phyloP scores from a whole-genome alignment of 2,113 vertebrate species.

The Mobula hypostoma region DNA sequence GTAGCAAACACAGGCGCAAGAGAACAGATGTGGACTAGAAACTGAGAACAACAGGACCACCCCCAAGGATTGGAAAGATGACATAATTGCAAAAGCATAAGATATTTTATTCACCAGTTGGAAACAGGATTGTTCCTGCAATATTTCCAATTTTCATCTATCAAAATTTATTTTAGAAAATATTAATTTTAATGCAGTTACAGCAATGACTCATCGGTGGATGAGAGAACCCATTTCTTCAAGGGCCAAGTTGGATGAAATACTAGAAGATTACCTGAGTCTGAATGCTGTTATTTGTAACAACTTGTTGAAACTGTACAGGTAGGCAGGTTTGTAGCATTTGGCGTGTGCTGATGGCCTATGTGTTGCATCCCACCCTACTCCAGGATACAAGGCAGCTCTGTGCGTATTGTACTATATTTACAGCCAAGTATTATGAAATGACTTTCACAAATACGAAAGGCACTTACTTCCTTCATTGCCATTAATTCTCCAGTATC shows the following conservation, averaged over 20 bases:
- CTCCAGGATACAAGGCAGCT: neutral
- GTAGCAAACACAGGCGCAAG: neutral
- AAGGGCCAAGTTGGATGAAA: neutral
- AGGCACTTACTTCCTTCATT: slow-evolving; percentile 88
- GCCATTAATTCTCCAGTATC: slow-evolving; percentile 98
- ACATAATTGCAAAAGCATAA: neutral
- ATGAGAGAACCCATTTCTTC: neutral
- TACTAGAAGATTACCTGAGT: neutral
- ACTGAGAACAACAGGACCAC: neutral
- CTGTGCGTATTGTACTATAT: neutral
- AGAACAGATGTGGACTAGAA: neutral
- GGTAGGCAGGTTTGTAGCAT: neutral
- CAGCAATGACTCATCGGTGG: neutral
- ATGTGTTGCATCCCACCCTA: neutral
- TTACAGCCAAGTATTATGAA: neutral
- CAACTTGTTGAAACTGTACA: neutral
- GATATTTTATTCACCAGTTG: neutral
- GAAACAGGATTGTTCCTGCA: neutral
- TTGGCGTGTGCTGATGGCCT: neutral
- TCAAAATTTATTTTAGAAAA: neutral
- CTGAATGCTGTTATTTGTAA: neutral
- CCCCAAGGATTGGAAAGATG: neutral
- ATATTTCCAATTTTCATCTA: neutral
- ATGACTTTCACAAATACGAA: neutral
- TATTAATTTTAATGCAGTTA: neutral